Base-by-base conservation (phyloP, 2,888 invertebrate species). In the Ecdyonurus torrentis region DNA sequence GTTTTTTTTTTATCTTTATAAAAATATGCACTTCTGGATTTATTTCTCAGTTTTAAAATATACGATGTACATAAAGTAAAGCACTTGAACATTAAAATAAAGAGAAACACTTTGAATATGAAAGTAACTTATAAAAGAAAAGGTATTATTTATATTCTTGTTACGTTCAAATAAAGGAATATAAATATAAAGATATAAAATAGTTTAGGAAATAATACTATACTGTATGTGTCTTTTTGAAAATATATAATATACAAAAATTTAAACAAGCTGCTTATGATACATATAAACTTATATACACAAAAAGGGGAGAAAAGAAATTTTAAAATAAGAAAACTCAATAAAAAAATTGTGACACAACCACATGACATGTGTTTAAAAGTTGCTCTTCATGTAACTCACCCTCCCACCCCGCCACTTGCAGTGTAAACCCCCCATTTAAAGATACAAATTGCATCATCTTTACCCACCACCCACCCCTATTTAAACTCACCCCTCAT, bases 301-400 rank as follows among this genome's bases (percentile, higher is more conserved):
- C n/a, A 37, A 37, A 15, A 37, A 37, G 37, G 37, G 37, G 15
- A 37, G 15, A 37, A 15, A 37, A 37, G 37, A 10, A 37, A 37
- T 15, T 5, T 10, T 10, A 37, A 37, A 10, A 10, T 37, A 10
- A 37, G 15, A 20, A 55, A 55, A 55, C 55, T 55, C 55, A 55
- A 55, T 55, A 55, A 55, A 55, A 55, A 55, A 55, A 55, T 55
- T 55, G 55, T 55, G 55, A 55, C 55, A 7, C 55, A 55, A 55
- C 55, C 55, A 55, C 55, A 22, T 22, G 55, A 55, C 55, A 55
- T 55, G 55, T 55, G 55, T 55, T 55, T 55, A 55, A n/a, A 55
- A 55, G 55, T 22, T 22, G 15, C 19, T 55, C 55, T 22, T 55
- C 55, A 5, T 22, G 22, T 7, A 22, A 20, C 20, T 5, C 55